Base-by-base conservation (phyloP, 2,797 vertebrate species). In the Falco novaeseelandiae region DNA sequence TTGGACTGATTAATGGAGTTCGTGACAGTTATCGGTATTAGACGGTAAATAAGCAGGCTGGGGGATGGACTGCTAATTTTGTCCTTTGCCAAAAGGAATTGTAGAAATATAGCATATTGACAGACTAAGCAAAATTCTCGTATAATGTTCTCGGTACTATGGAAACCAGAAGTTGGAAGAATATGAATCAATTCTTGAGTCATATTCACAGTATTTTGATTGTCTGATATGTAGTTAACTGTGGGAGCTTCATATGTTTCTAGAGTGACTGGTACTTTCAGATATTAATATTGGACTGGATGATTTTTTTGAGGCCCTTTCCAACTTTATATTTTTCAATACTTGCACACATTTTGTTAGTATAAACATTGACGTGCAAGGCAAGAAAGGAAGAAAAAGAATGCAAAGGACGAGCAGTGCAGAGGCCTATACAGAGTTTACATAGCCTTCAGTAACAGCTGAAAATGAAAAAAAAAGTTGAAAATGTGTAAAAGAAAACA, bases 91-190 rank as follows among this genome's bases (percentile, higher is more conserved):
- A 1, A 59, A 78, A 83, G 42, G 19, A 0, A 1, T 19, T 34
- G 44, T 48, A 59, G 58, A 83, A 83, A 66, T 54, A 10, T 7
- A 30, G n/a, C 19, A 2, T 73, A 38, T 20, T 30, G 22, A 44
- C 20, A 74, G 48, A 51, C 9, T 6, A 26, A 81, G 34, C 32
- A 25, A 22, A 42, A 30, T 12, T 54, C 29, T 89, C 15, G 7
- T 4, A 6, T 0, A 1, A 8, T 69, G 6, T 52, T 84, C 14
- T 59, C 20, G 22, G 22, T 48, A 59, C 12, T 48, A 2, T 26
- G 57, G 44, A 49, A 58, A 46, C 26, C 46, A 48, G 42, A 59
- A 63, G n/a, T 14, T 76, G 44, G 2, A 49, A 72, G 18, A 22
- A 51, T 32, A 36, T 40, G 42, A 23, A 27, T 51, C 27, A 51